phyloP scores from a whole-genome alignment of 2,888 invertebrate species.

The Exephanes ischioxanthus region DNA sequence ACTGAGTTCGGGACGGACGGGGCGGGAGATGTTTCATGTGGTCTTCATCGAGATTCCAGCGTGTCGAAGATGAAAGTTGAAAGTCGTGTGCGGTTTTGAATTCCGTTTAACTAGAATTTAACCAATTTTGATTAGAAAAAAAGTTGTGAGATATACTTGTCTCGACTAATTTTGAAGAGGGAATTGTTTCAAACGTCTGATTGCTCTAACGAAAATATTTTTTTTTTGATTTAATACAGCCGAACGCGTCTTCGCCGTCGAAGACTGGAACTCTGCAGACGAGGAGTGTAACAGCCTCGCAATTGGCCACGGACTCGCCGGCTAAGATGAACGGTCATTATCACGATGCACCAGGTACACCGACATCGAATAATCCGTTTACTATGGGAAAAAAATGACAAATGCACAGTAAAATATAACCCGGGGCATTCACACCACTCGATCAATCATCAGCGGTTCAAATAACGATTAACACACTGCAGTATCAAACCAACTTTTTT shows the following conservation, averaged over 20 bases:
- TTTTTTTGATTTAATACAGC: conserved; percentile 78
- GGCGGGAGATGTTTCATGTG: too few relatives aligned
- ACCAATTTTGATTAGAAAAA: background rate
- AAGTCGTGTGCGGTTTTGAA: too few relatives aligned
- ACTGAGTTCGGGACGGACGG: too few relatives aligned
- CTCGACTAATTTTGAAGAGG: background rate
- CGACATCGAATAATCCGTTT: background rate
- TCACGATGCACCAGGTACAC: conserved; percentile 86
- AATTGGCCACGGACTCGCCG: conserved; percentile 95
- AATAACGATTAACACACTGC: background rate
- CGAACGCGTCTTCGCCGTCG: conserved; percentile 86
- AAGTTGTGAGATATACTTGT: background rate
- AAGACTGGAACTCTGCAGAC: conserved; percentile 95
- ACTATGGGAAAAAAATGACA: background rate
- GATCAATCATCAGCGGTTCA: background rate
- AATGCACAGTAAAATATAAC: background rate
- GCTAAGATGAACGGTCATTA: conserved; percentile 93
- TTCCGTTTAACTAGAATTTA: too few relatives aligned
- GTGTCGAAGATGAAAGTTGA: background rate
- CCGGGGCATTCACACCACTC: background rate
- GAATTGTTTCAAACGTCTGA: background rate
- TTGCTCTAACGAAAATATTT: background rate
- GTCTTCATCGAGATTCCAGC: background rate
- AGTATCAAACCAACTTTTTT: background rate
- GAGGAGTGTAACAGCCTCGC: conserved; percentile 95